Conservation (phyloP, 2,797 vertebrate species). For the Phrynocephalus forsythii region DNA sequence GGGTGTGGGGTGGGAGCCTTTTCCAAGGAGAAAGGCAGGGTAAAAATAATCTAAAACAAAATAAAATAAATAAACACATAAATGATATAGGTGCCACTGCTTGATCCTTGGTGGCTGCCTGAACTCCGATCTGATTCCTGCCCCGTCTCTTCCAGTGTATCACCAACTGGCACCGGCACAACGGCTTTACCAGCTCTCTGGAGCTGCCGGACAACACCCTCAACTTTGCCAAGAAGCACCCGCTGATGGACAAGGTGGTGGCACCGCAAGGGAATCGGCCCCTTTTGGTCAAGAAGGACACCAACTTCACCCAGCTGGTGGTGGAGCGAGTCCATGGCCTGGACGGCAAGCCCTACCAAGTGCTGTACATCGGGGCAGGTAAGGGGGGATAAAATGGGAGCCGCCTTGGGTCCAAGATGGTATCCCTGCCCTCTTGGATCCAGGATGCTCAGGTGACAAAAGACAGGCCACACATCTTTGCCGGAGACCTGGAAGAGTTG, state of each 20-base stretch:
- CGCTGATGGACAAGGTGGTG: slow-evolving; percentile 90
- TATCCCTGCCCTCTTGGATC: too few species aligned
- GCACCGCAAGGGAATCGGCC: slow-evolving; percentile 81
- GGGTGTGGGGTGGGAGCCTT: too few species aligned
- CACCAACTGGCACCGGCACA: slow-evolving; percentile 88
- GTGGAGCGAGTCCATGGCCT: slow-evolving; percentile 86
- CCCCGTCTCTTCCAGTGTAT: slow-evolving; percentile 84
- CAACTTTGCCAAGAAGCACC: slow-evolving; percentile 98
- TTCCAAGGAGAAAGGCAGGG: too few species aligned
- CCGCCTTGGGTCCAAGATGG: background rate
- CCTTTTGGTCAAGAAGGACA: slow-evolving; percentile 89
- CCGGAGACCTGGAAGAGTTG: background rate
- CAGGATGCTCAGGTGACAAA: background rate
- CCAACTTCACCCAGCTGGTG: slow-evolving; percentile 93
- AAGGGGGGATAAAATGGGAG: background rate
- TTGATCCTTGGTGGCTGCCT: too few species aligned
- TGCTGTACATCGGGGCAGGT: slow-evolving; percentile 97
- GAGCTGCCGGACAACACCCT: slow-evolving; percentile 94
- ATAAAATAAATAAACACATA: too few species aligned
- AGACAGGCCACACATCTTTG: background rate
- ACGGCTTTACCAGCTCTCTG: slow-evolving; percentile 88
- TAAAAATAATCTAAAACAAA: too few species aligned
- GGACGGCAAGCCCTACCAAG: slow-evolving; percentile 85
- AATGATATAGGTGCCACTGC: too few species aligned
- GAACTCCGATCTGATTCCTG: background rate